Evolutionary conservation across 1,140 invertebrate genomes (phyloP).

Genomic region (Maniola jurtina): DNA sequence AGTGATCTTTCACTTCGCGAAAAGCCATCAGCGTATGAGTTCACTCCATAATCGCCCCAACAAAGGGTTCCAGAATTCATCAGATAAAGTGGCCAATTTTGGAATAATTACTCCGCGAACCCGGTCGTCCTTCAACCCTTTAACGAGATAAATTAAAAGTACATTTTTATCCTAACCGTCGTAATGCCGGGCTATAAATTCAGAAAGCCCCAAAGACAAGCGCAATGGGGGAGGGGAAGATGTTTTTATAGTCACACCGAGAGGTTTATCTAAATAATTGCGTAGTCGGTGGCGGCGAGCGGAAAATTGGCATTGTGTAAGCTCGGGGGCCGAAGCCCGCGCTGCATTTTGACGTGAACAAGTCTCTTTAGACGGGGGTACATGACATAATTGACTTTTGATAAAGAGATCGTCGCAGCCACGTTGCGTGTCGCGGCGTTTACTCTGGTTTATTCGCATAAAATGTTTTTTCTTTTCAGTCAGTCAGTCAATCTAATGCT

Average conservation of each 20-base stretch:
- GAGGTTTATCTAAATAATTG: constrained; percentile 79
- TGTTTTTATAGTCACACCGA: constrained; percentile 76
- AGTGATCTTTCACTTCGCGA: constrained; percentile 64
- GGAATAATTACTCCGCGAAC: constrained; percentile 76
- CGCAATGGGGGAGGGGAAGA: constrained; percentile 63
- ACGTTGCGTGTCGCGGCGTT: not conserved
- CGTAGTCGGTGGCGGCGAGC: constrained; percentile 73
- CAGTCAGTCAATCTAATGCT: no score
- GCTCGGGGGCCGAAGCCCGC: constrained; percentile 34
- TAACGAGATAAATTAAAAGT: constrained; percentile 79
- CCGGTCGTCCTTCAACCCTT: constrained; percentile 76
- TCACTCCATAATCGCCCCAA: constrained; percentile 61
- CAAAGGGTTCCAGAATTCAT: constrained; percentile 69
- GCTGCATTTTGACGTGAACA: constrained; percentile 44
- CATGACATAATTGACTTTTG: constrained; percentile 35
- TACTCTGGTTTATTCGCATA: no score
- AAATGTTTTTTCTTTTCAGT: no score
- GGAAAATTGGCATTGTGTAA: constrained; percentile 74
- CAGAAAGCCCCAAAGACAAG: constrained; percentile 74
- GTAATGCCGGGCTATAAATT: constrained; percentile 75
- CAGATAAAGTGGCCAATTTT: constrained; percentile 76
- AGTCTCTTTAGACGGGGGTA: constrained; percentile 35
- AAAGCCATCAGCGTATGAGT: constrained; percentile 64
- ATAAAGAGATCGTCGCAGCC: constrained; percentile 20
- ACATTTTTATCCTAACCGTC: constrained; percentile 76